Percentiles rank a stretch among this genome's conserved stretches.
These are phyloP conservation scores for Drosophila rhopaloa DNA, from an alignment of 1,140 invertebrate species.

Conservation along the genomic window DNA sequence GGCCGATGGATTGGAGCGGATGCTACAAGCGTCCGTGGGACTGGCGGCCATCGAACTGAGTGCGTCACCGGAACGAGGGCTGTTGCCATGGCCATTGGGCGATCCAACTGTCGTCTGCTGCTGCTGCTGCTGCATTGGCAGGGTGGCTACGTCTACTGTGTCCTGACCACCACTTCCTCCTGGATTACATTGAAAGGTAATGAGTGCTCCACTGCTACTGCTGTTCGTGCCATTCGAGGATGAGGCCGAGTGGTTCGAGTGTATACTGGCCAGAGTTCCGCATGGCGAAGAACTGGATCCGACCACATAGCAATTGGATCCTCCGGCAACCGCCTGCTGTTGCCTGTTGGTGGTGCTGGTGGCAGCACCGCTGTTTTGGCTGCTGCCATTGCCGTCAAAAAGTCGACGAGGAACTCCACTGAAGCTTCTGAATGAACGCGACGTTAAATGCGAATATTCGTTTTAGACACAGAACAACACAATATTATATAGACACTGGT, in stretches of 20 bases:
- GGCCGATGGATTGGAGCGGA: constrained; percentile 84
- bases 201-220: constrained; percentile 74
- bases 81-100: constrained; percentile 66
- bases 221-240: constrained; percentile 76
- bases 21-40: constrained; percentile 81
- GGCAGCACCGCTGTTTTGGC: constrained; percentile 30
- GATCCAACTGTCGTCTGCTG: constrained; percentile 63
- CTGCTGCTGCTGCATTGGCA: constrained; percentile 42
- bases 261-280: constrained; percentile 76
- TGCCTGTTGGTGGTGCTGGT: constrained; percentile 23
- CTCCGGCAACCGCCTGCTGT: constrained; percentile 9
- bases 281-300: constrained; percentile 64
- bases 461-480: constrained; percentile 51
- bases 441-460: constrained; percentile 38
- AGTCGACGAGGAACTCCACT: constrained; percentile 83
- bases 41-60: constrained; percentile 80
- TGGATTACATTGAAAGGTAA: constrained; percentile 71
- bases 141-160: constrained; percentile 40
- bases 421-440: constrained; percentile 66
- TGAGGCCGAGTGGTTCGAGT: constrained; percentile 77
- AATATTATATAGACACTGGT: constrained; percentile 30
- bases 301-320: constrained; percentile 16
- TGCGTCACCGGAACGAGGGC: constrained; percentile 65
- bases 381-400: constrained; percentile 68
- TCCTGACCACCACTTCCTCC: constrained; percentile 39